Conservation (phyloP, 2,113 vertebrate genomes). For the Oncorhynchus keta region DNA sequence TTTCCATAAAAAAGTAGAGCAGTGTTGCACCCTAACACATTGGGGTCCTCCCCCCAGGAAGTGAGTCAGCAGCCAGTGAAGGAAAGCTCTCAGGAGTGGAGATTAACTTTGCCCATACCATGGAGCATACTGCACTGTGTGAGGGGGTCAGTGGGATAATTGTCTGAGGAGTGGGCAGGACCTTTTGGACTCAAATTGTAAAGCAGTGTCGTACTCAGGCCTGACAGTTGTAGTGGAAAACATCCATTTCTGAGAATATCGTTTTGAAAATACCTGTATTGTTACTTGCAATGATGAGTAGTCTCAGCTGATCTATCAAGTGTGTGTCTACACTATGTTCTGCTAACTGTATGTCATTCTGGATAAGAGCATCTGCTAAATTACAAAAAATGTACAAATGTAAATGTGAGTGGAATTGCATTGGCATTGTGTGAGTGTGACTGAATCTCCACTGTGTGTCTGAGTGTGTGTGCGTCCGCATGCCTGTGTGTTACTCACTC, state of each 20-base stretch:
- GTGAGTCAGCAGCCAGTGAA: conserved; percentile 54
- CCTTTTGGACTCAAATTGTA: too few species aligned
- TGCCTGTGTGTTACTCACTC: too few species aligned
- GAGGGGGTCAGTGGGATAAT: not conserved
- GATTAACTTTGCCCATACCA: not conserved
- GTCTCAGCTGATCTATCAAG: conserved; percentile 3
- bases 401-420: too few species aligned
- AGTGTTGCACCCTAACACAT: conserved; percentile 32
- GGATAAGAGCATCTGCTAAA: too few species aligned
- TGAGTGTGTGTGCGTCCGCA: too few species aligned
- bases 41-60: conserved; percentile 60
- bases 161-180: not conserved
- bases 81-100: conserved; percentile 21
- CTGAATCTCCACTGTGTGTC: conserved; percentile 9
- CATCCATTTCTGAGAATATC: too few species aligned
- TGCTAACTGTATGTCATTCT: too few species aligned
- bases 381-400: too few species aligned
- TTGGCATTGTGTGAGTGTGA: not conserved
- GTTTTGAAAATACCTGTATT: too few species aligned
- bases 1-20: conserved; percentile 59
- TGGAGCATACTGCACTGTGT: not conserved
- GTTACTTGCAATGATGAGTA: not conserved
- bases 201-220: too few species aligned
- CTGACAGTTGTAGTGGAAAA: too few species aligned
- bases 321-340: not conserved